These are phyloP conservation scores for Parapsyche elsis DNA, from an alignment of 1,140 invertebrate species.

Conservation along the genomic window DNA sequence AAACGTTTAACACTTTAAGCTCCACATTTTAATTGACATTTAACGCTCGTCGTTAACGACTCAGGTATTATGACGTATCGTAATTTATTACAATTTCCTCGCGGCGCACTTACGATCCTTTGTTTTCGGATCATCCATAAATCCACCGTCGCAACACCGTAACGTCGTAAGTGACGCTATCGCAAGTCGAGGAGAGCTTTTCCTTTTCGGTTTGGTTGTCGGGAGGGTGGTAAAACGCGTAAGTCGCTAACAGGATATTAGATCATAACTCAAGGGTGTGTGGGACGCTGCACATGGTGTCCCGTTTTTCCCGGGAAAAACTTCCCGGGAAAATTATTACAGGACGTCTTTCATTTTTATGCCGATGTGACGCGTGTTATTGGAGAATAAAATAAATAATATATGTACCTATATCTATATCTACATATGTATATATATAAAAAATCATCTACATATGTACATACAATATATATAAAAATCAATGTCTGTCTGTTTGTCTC, in stretches of 20 bases:
- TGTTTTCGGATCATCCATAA: conserved; percentile 41
- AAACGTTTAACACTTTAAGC: no score
- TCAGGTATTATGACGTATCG: background rate
- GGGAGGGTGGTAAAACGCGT: conserved; percentile 47
- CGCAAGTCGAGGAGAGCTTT: background rate
- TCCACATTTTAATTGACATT: no score
- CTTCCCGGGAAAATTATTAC: conserved; percentile 18
- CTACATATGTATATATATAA: no score
- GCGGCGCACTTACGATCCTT: conserved; percentile 39
- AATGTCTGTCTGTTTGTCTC: no score
- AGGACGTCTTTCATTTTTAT: conserved; percentile 22
- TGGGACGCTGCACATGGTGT: conserved; percentile 49
- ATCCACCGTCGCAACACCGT: background rate
- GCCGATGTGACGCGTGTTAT: conserved; percentile 14
- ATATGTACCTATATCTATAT: no score
- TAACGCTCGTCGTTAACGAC: no score
- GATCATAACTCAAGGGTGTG: conserved; percentile 54
- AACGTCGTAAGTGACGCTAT: background rate
- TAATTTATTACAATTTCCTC: background rate
- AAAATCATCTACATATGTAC: no score
- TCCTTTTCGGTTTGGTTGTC: conserved; percentile 15
- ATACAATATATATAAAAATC: no score
- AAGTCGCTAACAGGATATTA: conserved; percentile 56
- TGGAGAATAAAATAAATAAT: conserved; percentile 24
- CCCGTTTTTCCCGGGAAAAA: conserved; percentile 25